Evolutionary conservation across 2,113 vertebrate genomes (phyloP).

Genomic region (Anolis sagrei): DNA sequence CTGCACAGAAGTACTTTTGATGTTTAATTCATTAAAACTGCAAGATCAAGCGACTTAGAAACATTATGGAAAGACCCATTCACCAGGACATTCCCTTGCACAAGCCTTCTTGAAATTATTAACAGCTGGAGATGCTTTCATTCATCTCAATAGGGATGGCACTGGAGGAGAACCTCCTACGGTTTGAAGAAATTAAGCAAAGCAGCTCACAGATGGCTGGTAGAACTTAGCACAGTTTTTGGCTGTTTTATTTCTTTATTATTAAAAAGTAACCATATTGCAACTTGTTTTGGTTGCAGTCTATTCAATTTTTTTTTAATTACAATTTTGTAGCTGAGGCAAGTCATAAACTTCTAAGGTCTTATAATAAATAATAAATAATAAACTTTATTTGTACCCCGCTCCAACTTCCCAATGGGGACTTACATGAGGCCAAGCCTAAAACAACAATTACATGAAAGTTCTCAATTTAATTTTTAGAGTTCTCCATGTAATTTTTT

Average conservation of each 20-base stretch:
- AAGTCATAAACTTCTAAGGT: neutral
- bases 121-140: neutral
- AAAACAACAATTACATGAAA: too few relatives aligned
- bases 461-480: too few relatives aligned
- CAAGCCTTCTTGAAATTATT: neutral
- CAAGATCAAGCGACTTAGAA: conserved; percentile 9
- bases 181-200: neutral
- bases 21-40: conserved; percentile 32
- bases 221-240: neutral
- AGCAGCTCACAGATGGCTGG: neutral
- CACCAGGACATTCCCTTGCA: neutral
- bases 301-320: neutral
- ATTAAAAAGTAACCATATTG: neutral
- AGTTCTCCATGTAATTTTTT: neutral
- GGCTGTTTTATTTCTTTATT: neutral
- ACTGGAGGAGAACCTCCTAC: neutral
- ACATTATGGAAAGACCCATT: neutral
- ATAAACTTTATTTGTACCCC: too few relatives aligned
- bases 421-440: too few relatives aligned
- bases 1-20: conserved; percentile 1
- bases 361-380: too few relatives aligned
- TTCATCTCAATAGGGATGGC: neutral
- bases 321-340: neutral
- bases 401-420: too few relatives aligned
- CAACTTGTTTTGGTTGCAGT: neutral